A percentile compares a stretch with the other conserved stretches of the same genome.
Conservation (phyloP, 2,797 vertebrate genomes). For the Falco peregrinus region DNA sequence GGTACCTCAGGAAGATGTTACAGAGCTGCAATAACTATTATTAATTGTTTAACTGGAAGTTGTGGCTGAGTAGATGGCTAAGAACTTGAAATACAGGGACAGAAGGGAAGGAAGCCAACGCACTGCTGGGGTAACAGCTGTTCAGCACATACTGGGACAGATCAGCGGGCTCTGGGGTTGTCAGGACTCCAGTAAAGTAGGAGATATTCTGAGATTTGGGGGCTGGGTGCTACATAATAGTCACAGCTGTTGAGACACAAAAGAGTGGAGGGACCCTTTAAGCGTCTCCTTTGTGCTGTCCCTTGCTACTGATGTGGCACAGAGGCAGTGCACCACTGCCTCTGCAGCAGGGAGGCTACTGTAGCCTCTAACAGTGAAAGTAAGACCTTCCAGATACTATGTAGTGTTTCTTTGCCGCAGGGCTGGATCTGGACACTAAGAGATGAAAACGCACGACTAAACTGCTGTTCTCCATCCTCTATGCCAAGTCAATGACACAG, state of each 20-base stretch:
- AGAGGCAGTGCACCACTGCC: neutral
- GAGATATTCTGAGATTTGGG: neutral
- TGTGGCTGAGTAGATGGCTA: neutral
- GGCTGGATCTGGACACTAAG: neutral
- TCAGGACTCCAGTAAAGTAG: neutral
- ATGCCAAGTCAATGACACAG: neutral
- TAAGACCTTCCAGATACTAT: neutral
- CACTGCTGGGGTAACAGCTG: neutral
- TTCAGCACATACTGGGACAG: rapidly evolving
- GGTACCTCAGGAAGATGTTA: neutral
- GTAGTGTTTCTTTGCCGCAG: neutral
- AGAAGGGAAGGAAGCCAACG: neutral
- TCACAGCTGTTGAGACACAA: neutral
- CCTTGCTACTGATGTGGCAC: neutral
- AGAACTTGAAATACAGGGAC: neutral
- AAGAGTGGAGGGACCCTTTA: neutral
- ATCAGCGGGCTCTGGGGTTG: neutral
- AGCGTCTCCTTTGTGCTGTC: neutral
- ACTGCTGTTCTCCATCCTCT: neutral
- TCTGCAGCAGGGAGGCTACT: neutral
- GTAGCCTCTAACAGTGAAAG: neutral
- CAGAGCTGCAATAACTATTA: neutral
- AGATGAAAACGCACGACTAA: neutral
- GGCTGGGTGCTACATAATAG: neutral
- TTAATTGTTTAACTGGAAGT: neutral